A percentile compares a stretch with the other conserved stretches of the same genome.
These are phyloP conservation scores for Cheilosia variabilis DNA, from an alignment of 2,888 invertebrate species.

Conservation along the genomic window DNA sequence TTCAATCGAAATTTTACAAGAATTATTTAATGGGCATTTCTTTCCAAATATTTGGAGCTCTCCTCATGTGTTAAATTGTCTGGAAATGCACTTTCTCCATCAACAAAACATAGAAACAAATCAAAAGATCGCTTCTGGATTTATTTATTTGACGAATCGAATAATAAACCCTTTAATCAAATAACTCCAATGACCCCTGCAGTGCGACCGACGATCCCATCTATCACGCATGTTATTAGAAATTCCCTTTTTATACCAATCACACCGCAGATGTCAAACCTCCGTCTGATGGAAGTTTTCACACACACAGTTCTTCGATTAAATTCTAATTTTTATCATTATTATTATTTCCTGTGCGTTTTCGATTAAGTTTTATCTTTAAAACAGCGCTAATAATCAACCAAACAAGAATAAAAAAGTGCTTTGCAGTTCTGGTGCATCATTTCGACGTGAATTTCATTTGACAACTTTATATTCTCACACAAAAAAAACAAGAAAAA, in stretches of 20 bases:
- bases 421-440: slow-evolving; percentile 37
- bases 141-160: too few relatives aligned
- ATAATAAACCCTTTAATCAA: too few relatives aligned
- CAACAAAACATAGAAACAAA: too few relatives aligned
- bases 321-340: slow-evolving; percentile 74
- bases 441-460: slow-evolving; percentile 31
- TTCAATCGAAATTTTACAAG: too few relatives aligned
- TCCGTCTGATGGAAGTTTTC: slow-evolving; percentile 70
- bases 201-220: slow-evolving; percentile 30
- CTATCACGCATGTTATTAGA: not conserved
- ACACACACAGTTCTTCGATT: slow-evolving; percentile 71
- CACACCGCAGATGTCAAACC: slow-evolving; percentile 60
- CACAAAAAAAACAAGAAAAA: slow-evolving; percentile 24
- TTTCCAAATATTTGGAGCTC: too few relatives aligned
- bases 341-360: slow-evolving; percentile 74
- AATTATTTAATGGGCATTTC: too few relatives aligned
- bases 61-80: too few relatives aligned
- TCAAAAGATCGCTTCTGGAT: too few relatives aligned
- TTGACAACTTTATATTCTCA: slow-evolving; percentile 57
- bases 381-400: slow-evolving; percentile 19
- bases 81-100: too few relatives aligned
- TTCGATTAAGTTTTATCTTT: slow-evolving; percentile 61
- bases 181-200: slow-evolving; percentile 18
- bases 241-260: slow-evolving; percentile 60
- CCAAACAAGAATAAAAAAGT: slow-evolving; percentile 39